Conservation (phyloP, 2,797 vertebrate species). For the Rhodeus uyekii region DNA sequence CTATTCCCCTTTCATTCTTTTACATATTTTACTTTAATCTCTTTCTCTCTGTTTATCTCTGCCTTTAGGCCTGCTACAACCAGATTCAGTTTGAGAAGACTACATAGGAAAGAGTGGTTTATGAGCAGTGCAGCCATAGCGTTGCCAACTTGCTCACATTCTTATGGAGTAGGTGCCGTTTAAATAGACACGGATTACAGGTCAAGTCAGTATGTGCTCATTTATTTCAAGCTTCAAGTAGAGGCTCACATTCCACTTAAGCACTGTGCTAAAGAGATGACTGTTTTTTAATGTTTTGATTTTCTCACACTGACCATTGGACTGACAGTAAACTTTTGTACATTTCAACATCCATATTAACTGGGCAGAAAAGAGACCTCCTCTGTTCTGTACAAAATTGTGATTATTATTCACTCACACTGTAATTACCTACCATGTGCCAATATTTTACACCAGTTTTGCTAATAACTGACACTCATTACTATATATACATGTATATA, state of each 20-base stretch:
- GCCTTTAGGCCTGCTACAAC: conserved; percentile 90
- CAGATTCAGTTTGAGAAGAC: conserved; percentile 94
- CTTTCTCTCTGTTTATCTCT: conserved; percentile 27
- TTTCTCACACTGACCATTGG: background rate
- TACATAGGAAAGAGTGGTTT: conserved; percentile 65
- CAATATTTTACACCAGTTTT: background rate
- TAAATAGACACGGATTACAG: conserved; percentile 29
- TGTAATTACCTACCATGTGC: no score
- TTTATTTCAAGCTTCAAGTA: conserved; percentile 14
- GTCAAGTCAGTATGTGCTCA: background rate
- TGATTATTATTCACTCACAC: background rate
- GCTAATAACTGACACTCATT: background rate
- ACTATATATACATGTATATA: background rate
- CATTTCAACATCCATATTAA: conserved; percentile 5
- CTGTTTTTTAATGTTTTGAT: background rate
- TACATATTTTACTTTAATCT: background rate
- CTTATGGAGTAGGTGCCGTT: conserved; percentile 24
- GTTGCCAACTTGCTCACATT: background rate
- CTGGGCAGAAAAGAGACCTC: background rate
- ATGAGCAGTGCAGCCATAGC: background rate
- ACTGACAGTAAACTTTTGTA: background rate
- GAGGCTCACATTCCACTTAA: background rate
- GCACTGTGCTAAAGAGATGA: background rate
- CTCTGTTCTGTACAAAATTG: background rate
- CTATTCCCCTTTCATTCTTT: background rate